phyloP scores from a whole-genome alignment of 2,797 vertebrate species.

The Labeo calbasu region DNA sequence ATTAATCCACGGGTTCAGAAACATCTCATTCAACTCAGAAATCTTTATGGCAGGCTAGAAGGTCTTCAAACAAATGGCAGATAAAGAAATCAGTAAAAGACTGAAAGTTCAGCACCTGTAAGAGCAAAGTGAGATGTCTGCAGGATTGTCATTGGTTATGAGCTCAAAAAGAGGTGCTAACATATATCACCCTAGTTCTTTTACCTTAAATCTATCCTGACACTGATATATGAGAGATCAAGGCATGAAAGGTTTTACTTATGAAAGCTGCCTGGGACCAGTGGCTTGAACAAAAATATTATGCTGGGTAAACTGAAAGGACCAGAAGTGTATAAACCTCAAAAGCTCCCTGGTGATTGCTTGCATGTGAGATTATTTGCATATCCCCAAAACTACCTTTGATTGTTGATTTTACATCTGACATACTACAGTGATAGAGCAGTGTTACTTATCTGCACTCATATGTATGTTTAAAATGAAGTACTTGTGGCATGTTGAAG shows the following conservation, averaged over 20 bases:
- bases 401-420: not conserved
- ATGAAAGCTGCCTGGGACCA: not conserved
- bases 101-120: not conserved
- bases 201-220: conserved; percentile 8
- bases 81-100: not conserved
- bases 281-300: not conserved
- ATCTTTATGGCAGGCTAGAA: not conserved
- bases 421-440: not conserved
- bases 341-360: not conserved
- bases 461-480: not conserved
- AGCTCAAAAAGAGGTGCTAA: not conserved
- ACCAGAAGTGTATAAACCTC: not conserved
- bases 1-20: not conserved
- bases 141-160: not conserved
- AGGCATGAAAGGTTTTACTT: not conserved
- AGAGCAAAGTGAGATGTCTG: not conserved
- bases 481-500: not conserved
- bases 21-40: not conserved
- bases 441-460: not conserved
- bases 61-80: not conserved
- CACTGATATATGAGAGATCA: not conserved
- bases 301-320: not conserved
- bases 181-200: not conserved
- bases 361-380: conserved; percentile 13
- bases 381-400: conserved; percentile 24